Conservation (phyloP, 2,888 invertebrate species). For the Chydorus sphaericus region DNA sequence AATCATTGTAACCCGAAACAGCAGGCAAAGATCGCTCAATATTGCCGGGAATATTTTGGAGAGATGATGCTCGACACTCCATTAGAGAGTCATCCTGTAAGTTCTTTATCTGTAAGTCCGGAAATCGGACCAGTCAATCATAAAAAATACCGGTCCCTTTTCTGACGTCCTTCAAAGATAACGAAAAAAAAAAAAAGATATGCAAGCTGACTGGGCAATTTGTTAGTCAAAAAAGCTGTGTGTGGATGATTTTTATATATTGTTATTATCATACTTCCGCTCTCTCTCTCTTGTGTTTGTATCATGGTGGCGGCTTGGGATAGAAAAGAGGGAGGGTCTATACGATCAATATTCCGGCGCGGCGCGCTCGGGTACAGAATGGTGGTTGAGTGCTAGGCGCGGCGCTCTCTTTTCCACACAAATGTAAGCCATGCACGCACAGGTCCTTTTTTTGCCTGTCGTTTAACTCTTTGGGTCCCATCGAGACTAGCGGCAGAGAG, state of each 20-base stretch:
- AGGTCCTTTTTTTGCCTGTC: too few relatives aligned
- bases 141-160: slow-evolving; percentile 11
- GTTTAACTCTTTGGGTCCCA: too few relatives aligned
- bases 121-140: neutral
- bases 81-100: slow-evolving; percentile 65
- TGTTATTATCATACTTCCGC: neutral
- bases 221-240: neutral
- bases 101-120: too few relatives aligned
- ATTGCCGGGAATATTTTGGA: slow-evolving; percentile 88
- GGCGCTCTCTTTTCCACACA: too few relatives aligned
- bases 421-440: too few relatives aligned
- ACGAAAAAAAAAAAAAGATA: too few relatives aligned
- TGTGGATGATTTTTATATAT: neutral
- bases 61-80: slow-evolving; percentile 81
- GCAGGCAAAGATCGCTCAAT: slow-evolving; percentile 92
- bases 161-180: neutral
- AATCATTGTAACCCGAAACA: slow-evolving; percentile 94
- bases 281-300: neutral
- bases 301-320: neutral
- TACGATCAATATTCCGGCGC: too few relatives aligned
- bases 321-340: too few relatives aligned
- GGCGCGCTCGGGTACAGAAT: too few relatives aligned
- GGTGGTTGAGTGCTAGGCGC: too few relatives aligned
- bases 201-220: too few relatives aligned
- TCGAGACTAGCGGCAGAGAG: neutral